Conservation (phyloP, 2,113 vertebrate species). For the Cyphomyrus plagiostoma region DNA sequence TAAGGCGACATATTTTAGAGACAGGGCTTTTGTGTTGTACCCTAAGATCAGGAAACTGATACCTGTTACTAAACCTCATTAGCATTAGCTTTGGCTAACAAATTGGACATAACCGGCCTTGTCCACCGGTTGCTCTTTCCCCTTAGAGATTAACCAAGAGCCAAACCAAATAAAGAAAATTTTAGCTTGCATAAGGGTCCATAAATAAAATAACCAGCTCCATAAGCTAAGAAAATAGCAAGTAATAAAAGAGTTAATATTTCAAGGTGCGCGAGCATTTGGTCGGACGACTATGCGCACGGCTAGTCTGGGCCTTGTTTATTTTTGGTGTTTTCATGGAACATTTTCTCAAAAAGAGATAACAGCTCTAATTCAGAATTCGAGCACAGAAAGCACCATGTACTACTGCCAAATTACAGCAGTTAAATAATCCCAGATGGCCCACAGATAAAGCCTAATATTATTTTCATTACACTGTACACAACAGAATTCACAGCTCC, state of each 20-base stretch:
- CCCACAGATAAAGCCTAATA: not conserved
- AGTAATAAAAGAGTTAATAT: not conserved
- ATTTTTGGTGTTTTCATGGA: not conserved
- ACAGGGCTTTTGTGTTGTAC: not conserved
- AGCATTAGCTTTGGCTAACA: not conserved
- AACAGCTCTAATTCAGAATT: slow-evolving; percentile 5
- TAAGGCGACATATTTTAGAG: not conserved
- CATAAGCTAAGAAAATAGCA: not conserved
- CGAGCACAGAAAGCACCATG: not conserved
- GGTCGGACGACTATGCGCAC: not conserved
- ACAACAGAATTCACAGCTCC: slow-evolving; percentile 5
- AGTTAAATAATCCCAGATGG: slow-evolving; percentile 12
- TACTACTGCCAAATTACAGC: not conserved
- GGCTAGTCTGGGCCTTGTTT: not conserved
- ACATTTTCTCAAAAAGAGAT: not conserved
- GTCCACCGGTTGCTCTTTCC: not conserved
- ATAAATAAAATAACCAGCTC: not conserved
- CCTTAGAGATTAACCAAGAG: not conserved
- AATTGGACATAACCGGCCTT: not conserved
- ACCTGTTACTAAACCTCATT: not conserved
- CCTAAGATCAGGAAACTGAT: not conserved
- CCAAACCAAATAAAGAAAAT: not conserved
- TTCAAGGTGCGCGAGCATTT: not conserved
- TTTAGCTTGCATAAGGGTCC: not conserved
- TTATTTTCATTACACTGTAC: slow-evolving; percentile 11